Evolutionary conservation across 2,113 vertebrate species (phyloP).

Genomic region (Apodemus sylvaticus): DNA sequence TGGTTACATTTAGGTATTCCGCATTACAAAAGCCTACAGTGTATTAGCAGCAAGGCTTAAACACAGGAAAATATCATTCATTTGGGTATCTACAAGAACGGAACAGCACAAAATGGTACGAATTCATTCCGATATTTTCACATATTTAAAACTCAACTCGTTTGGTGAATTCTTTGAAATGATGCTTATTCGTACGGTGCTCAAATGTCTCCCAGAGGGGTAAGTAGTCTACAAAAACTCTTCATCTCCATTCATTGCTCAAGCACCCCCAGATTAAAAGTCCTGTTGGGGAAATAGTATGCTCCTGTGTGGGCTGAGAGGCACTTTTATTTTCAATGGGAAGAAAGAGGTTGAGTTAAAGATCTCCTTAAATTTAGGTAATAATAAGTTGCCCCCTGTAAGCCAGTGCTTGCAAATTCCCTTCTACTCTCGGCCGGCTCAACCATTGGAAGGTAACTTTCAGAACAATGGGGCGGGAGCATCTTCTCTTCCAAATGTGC

Average conservation of each 20-base stretch:
- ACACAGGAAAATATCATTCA: slow-evolving; percentile 30
- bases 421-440: slow-evolving; percentile 20
- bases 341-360: slow-evolving; percentile 54
- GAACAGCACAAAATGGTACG: slow-evolving; percentile 22
- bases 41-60: slow-evolving; percentile 9
- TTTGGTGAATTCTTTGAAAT: slow-evolving; percentile 65
- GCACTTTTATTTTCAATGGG: slow-evolving; percentile 64
- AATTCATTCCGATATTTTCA: slow-evolving; percentile 54
- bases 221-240: slow-evolving; percentile 63
- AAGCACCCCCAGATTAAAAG: slow-evolving; percentile 68
- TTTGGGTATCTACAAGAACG: slow-evolving; percentile 29
- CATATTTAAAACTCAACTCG: slow-evolving; percentile 65
- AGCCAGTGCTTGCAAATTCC: slow-evolving; percentile 1
- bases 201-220: slow-evolving; percentile 59
- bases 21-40: slow-evolving; percentile 26
- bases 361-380: slow-evolving; percentile 57
- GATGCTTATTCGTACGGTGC: slow-evolving; percentile 62
- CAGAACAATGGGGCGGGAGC: not conserved
- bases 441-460: not conserved
- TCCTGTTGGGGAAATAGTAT: slow-evolving; percentile 66
- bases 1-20: slow-evolving; percentile 55
- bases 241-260: slow-evolving; percentile 69
- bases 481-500: not conserved
- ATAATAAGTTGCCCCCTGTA: not conserved
- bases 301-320: slow-evolving; percentile 64